A percentile compares a stretch with the other conserved stretches of the same genome.
These are phyloP conservation scores for Labrus mixtus DNA, from an alignment of 2,113 vertebrate genomes.

Conservation along the genomic window DNA sequence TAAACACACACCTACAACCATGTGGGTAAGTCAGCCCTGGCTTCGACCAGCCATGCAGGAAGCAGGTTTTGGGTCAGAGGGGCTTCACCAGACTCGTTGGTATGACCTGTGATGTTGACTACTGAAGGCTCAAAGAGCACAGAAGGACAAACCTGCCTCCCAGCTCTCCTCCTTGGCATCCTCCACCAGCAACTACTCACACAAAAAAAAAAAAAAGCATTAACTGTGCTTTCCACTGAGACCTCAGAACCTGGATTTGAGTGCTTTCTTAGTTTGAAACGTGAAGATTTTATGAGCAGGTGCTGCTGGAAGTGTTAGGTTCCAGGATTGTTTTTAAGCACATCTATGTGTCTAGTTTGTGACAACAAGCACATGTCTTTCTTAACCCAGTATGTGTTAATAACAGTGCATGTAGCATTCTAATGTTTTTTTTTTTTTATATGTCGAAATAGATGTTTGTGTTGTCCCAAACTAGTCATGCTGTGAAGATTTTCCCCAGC, in stretches of 20 bases:
- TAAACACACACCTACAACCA: conserved; percentile 23
- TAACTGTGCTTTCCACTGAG: conserved; percentile 68
- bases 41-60: conserved; percentile 50
- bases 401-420: conserved; percentile 74
- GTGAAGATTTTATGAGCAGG: conserved; percentile 34
- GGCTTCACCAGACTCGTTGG: conserved; percentile 2
- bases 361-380: conserved; percentile 57
- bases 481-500: conserved; percentile 58
- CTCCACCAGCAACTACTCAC: conserved; percentile 77
- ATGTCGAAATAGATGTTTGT: conserved; percentile 68
- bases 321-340: conserved; percentile 54
- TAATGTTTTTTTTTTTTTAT: conserved; percentile 46
- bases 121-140: conserved; percentile 72
- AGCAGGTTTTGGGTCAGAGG: conserved; percentile 39
- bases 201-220: conserved; percentile 75
- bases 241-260: conserved; percentile 76
- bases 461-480: conserved; percentile 64
- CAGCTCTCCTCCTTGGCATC: conserved; percentile 60
- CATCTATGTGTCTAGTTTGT: conserved; percentile 56
- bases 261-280: conserved; percentile 69
- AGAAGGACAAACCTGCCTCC: conserved; percentile 60
- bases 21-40: conserved; percentile 19
- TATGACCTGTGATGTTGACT: conserved; percentile 46
- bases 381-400: conserved; percentile 55
- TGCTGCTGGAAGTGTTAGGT: conserved; percentile 27